Evolutionary conservation across 1,140 invertebrate species (phyloP).

Genomic region (Drosophila persimilis): DNA sequence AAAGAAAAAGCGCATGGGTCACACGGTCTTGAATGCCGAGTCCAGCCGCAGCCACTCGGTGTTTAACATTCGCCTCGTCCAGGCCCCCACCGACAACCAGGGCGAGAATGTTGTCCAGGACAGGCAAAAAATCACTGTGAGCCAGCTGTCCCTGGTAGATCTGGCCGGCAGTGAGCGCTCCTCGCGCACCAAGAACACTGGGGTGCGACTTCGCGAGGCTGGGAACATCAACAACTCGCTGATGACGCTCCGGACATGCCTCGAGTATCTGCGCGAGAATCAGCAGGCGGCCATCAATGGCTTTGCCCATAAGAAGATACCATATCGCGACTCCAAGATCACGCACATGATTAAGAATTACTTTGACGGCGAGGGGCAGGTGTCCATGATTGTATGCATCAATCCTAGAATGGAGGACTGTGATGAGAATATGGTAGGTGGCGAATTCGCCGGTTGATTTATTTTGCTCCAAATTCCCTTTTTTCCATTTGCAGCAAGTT

Average conservation of each 20-base stretch:
- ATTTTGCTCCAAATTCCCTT: fast-evolving
- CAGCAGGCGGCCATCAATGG: slow-evolving; percentile 85
- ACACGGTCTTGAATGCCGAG: slow-evolving; percentile 96
- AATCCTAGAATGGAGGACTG: slow-evolving; percentile 96
- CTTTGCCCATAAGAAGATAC: slow-evolving; percentile 85
- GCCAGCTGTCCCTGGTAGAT: slow-evolving; percentile 95
- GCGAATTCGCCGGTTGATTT: slow-evolving; percentile 15
- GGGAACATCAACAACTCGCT: slow-evolving; percentile 97
- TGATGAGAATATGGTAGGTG: slow-evolving; percentile 94
- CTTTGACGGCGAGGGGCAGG: slow-evolving; percentile 98
- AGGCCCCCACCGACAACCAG: slow-evolving; percentile 83
- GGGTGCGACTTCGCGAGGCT: slow-evolving; percentile 95
- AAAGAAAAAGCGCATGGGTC: slow-evolving; percentile 90
- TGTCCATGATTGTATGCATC: slow-evolving; percentile 98
- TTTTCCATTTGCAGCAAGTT: slow-evolving; percentile 88
- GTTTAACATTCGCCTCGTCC: slow-evolving; percentile 88
- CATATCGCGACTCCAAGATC: slow-evolving; percentile 97
- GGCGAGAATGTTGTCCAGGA: slow-evolving; percentile 87
- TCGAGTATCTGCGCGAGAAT: slow-evolving; percentile 96
- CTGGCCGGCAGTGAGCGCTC: slow-evolving; percentile 96
- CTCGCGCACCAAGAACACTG: slow-evolving; percentile 96
- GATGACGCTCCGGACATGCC: slow-evolving; percentile 95
- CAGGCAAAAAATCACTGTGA: slow-evolving; percentile 88
- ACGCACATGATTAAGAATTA: slow-evolving; percentile 99
- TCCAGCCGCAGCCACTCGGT: slow-evolving; percentile 96